Conservation (phyloP, 35 echinoderm and acorn worm species). For the Stichopus chloronotus region DNA sequence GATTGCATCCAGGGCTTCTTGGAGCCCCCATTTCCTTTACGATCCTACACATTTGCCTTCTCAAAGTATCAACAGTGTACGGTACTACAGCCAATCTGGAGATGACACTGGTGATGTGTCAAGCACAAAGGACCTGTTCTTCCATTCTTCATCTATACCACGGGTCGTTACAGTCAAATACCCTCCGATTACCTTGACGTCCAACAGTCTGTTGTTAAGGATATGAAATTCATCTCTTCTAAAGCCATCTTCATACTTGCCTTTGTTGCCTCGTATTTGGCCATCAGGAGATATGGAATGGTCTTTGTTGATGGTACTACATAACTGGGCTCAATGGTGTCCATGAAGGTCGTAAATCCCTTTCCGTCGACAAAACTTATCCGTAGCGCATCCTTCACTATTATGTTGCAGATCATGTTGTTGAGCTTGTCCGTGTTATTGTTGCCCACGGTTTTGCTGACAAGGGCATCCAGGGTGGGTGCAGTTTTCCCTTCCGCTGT, state of each 20-base stretch:
- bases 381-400: not conserved
- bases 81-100: not conserved
- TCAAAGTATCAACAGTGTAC: conserved; percentile 23
- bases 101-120: conserved; percentile 23
- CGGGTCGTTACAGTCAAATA: conserved; percentile 51
- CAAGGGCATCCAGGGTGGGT: not conserved
- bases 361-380: conserved; percentile 13
- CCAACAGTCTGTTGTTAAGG: conserved; percentile 58
- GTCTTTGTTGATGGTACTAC: conserved; percentile 25
- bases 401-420: no score
- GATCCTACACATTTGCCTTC: conserved; percentile 6
- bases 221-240: not conserved
- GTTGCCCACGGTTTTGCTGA: not conserved
- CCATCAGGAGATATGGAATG: not conserved
- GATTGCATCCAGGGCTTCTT: conserved; percentile 9
- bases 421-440: not conserved
- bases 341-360: conserved; percentile 45
- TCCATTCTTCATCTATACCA: conserved; percentile 34
- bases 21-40: conserved; percentile 29
- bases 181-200: not conserved
- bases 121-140: not conserved
- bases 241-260: not conserved
- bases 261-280: conserved; percentile 16
- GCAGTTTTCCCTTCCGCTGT: not conserved
- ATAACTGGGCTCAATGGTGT: conserved; percentile 31